Evolutionary conservation across 2,888 invertebrate genomes (phyloP), one percentile per base, ranked within the genome.

Genomic region (Dasysyrphus tricinctus): DNA sequence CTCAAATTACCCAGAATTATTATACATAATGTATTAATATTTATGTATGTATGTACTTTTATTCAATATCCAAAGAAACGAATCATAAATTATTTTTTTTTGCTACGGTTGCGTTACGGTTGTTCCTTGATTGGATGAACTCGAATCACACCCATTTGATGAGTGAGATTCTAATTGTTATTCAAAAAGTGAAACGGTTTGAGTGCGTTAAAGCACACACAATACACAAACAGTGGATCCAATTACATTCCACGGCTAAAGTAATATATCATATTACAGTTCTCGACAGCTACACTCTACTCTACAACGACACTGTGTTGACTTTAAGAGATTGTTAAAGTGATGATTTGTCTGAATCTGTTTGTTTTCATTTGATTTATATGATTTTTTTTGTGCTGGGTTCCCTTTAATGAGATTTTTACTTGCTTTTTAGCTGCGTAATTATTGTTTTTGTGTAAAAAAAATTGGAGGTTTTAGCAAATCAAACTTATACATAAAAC

Each of bases 161-260:
- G 59, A 59, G 59, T 37, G 59, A n/a, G n/a, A 59, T 39, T 59
- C 59, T 59, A 59, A 59, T 59, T 59, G 37, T 59, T 59, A 39
- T 59, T 39, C 12, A 59, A 37, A 59, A 59, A 59, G 37, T 57
- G 37, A 59, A 59, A 37, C 59, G 11, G 19, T 34, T 57, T 34
- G 11, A 37, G 59, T 19, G 34, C 59, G 16, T 59, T 19, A 19
- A 37, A 37, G 59, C 19, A 19, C 34, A 19, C 16, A 37, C 19
- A 59, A 19, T 16, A 19, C 16, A 37, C 19, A 59, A 56, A 9
- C 16, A 34, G 34, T 56, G 37, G 16, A 57, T 37, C 59, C 16
- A 59, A 37, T 59, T 39, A 34, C 59, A 59, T 59, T 59, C 37
- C 59, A 59, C 57, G 34, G 57, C 19, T 59, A 19, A 59, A 32